Conservation (phyloP, 2,797 vertebrate genomes). For the Enteromius anoplus region DNA sequence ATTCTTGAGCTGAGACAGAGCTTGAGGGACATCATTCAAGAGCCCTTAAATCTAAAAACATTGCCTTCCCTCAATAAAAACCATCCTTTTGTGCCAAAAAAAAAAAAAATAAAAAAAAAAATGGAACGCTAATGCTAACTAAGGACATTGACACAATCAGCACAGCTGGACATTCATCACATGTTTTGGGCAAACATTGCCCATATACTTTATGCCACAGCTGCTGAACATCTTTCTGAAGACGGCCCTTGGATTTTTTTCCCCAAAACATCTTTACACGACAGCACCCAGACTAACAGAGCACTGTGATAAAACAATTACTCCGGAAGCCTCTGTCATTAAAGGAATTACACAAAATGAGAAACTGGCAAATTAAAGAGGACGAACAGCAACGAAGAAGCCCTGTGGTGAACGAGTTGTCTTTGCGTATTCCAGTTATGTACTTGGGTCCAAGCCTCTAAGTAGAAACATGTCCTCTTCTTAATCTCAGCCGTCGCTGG, state of each 20-base stretch:
- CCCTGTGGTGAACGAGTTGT: conserved; percentile 27
- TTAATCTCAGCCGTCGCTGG: conserved; percentile 34
- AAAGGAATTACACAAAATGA: conserved; percentile 22
- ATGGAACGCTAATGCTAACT: conserved; percentile 61
- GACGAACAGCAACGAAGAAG: conserved; percentile 19
- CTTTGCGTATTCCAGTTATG: conserved; percentile 82
- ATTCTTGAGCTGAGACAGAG: conserved; percentile 15
- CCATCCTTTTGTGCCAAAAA: conserved; percentile 32
- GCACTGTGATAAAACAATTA: conserved; percentile 30
- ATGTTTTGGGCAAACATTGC: conserved; percentile 85
- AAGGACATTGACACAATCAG: conserved; percentile 52
- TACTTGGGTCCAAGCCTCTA: conserved; percentile 69
- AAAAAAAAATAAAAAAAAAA: not conserved
- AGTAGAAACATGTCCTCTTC: conserved; percentile 50
- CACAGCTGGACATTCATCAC: conserved; percentile 47
- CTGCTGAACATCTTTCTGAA: conserved; percentile 36
- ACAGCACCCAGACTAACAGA: conserved; percentile 34
- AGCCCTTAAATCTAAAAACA: conserved; percentile 46
- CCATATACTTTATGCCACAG: conserved; percentile 81
- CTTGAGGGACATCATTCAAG: conserved; percentile 25
- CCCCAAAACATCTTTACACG: conserved; percentile 8
- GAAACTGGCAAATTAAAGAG: not conserved
- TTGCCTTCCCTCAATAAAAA: conserved; percentile 38
- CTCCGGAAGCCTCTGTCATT: conserved; percentile 21
- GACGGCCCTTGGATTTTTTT: conserved; percentile 14